A percentile compares a stretch with the other conserved stretches of the same genome.
phyloP scores from a whole-genome alignment of 2,113 vertebrate species.

The Hippopotamus amphibius region DNA sequence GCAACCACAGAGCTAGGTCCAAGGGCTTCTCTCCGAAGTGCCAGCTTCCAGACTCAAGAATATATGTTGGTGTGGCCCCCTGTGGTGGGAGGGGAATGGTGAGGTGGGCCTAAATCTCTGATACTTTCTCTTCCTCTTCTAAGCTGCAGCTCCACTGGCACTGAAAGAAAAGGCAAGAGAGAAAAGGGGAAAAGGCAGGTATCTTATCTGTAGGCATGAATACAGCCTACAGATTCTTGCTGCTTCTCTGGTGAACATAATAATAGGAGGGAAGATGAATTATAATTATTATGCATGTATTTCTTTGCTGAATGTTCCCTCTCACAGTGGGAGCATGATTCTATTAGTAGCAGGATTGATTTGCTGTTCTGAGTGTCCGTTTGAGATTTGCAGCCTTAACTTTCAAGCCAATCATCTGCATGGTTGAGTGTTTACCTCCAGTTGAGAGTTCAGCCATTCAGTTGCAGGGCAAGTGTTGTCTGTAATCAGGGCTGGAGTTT shows the following conservation, averaged over 20 bases:
- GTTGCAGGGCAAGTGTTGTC: background rate
- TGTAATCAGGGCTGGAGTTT: background rate
- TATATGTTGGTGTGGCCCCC: accelerated
- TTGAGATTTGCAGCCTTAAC: background rate
- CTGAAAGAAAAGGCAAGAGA: background rate
- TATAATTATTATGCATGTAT: too few species aligned
- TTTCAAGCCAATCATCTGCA: background rate
- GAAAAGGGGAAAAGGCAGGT: background rate
- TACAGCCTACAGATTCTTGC: background rate
- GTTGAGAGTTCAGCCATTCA: background rate
- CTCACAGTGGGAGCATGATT: background rate
- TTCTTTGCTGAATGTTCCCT: background rate
- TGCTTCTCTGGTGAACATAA: background rate
- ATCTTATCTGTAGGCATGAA: too few species aligned
- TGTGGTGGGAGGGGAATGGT: background rate
- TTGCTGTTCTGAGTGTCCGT: background rate
- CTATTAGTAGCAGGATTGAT: background rate
- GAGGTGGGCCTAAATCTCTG: background rate
- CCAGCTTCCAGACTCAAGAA: background rate
- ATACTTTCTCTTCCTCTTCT: background rate
- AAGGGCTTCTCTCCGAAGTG: background rate
- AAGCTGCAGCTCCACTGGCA: background rate
- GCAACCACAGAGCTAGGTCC: background rate
- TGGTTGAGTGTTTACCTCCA: background rate
- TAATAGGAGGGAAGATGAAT: background rate